phyloP scores from a whole-genome alignment of 2,797 vertebrate species.

The Picus viridis region DNA sequence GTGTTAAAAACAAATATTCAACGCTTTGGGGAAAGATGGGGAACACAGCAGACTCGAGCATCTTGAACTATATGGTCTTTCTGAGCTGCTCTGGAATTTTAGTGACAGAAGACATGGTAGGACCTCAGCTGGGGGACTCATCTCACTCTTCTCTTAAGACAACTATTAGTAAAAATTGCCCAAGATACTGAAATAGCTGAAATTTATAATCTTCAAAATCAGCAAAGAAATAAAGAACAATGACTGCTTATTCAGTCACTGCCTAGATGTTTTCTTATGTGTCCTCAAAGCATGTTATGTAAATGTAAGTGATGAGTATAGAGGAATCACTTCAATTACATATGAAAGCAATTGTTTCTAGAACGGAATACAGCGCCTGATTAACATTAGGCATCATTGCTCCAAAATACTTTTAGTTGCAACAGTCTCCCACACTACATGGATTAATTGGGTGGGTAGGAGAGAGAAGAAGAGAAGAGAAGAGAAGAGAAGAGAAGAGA shows the following conservation, averaged over 20 bases:
- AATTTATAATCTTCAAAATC: neutral
- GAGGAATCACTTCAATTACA: neutral
- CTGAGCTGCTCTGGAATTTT: neutral
- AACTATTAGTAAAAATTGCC: neutral
- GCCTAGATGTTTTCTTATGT: neutral
- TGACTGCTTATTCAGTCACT: neutral
- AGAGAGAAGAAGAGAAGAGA: too few relatives aligned
- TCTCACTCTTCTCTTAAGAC: neutral
- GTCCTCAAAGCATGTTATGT: neutral
- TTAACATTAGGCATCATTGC: neutral
- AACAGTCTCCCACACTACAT: neutral
- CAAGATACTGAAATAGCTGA: neutral
- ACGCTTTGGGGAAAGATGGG: neutral
- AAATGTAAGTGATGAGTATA: neutral
- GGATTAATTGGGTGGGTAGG: neutral
- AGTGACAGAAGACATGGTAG: accelerated
- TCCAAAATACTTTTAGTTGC: neutral
- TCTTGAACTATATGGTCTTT: neutral
- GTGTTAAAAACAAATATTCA: neutral
- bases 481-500: too few relatives aligned
- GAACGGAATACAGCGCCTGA: neutral
- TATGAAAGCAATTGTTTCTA: neutral
- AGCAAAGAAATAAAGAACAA: neutral
- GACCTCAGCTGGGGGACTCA: accelerated
- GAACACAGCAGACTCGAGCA: neutral